Evolutionary conservation across 2,888 invertebrate genomes (phyloP), one percentile per base, ranked within the genome.

Genomic region (Sinohyriopsis cumingii): DNA sequence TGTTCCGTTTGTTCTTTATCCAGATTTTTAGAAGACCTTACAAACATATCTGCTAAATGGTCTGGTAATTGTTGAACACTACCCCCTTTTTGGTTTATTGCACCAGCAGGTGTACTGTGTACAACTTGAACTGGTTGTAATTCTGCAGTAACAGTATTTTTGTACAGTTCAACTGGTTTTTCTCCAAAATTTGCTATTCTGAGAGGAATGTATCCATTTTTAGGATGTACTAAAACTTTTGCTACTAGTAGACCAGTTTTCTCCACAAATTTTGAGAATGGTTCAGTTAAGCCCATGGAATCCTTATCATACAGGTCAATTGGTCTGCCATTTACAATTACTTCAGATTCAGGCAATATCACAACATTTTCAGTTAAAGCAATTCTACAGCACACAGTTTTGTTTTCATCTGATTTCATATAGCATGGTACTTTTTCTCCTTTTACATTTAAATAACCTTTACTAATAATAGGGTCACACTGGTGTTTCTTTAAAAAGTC

Each of bases 131-230:
- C 63, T 33, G 62, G 57, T 59, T 67, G 59, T 15, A 56, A 67
- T 9, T 45, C 22, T 3, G 69, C 68, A 54, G 62, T 60, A 22
- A 69, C 53, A 24, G 71, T 75, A 33, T 66, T 45, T 53, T 64
- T 59, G 57, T 68, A 71, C 24, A 66, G 24, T 1, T 55, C 63
- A 59, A 33, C 64, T 5, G 67, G 53, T 25, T 67, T n/a, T 33
- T 18, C 55, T 53, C 56, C 18, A 5, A 69, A 22, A 54, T 69
- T 69, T 33, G 55, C 67, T 15, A 67, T 65, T 33, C 64, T 55
- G 19, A 74, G 24, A n/a, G 74, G 71, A 25, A 74, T 33, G n/a
- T n/a, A 19, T 18, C 63, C 69, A 9, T 45, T 64, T 19, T 19
- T 59, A 33, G 54, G n/a, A 62, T 66, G 59, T 15, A 71, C 56